Conservation (phyloP, 1,140 invertebrate species). For the Zeugodacus cucurbitae region DNA sequence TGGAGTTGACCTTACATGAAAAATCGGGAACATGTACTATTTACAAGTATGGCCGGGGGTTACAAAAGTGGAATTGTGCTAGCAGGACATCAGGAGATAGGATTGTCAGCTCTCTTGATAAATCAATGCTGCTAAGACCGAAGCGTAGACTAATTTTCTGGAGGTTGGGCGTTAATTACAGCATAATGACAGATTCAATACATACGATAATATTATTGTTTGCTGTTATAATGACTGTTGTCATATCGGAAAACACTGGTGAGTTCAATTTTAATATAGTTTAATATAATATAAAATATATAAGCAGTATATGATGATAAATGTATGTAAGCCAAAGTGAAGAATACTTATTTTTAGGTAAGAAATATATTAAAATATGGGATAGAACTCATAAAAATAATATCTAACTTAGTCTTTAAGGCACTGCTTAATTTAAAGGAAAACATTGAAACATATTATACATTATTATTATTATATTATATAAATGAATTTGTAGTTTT, state of each 20-base stretch:
- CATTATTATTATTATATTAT: too few species aligned
- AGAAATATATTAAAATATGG: too few species aligned
- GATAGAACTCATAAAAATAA: too few species aligned
- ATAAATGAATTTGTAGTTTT: conserved; percentile 46
- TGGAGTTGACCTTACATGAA: background rate
- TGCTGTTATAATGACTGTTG: conserved; percentile 50
- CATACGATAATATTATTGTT: conserved; percentile 61
- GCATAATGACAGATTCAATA: conserved; percentile 34
- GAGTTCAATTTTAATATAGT: conserved; percentile 43
- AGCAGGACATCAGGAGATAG: background rate
- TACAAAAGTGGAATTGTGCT: background rate
- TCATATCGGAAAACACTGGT: conserved; percentile 62
- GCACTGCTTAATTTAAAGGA: too few species aligned
- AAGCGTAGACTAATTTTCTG: background rate
- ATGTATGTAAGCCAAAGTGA: too few species aligned
- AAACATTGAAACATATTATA: too few species aligned
- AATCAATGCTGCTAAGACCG: background rate
- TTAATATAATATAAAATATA: too few species aligned
- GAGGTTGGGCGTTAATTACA: background rate
- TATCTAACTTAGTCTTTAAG: too few species aligned
- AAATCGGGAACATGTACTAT: background rate
- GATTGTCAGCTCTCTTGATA: background rate
- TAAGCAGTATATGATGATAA: too few species aligned
- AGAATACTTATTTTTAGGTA: too few species aligned
- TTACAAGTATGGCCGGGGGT: background rate